phyloP scores from a whole-genome alignment of 53 echinoderm and acorn worm genomes.

The Glandiceps talaboti region DNA sequence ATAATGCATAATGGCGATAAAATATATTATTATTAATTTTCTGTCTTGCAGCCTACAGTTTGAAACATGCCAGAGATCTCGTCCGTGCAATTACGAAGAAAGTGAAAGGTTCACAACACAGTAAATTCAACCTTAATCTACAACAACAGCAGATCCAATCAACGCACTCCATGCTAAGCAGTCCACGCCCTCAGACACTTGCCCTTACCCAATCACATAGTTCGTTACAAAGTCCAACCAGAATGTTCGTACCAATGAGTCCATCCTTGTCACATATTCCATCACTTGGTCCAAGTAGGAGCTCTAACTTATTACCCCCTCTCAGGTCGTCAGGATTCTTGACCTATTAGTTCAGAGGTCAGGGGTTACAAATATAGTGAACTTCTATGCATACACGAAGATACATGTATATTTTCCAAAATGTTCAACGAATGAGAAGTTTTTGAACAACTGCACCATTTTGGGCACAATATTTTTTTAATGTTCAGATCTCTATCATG shows the following conservation, averaged over 20 bases:
- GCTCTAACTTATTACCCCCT: neutral
- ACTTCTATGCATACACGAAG: too few relatives aligned
- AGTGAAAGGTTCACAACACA: conserved; percentile 34
- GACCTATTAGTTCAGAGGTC: too few relatives aligned
- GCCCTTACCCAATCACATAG: neutral
- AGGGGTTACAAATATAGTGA: too few relatives aligned
- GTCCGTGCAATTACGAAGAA: conserved; percentile 84
- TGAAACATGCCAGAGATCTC: conserved; percentile 80
- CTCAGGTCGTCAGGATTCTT: neutral
- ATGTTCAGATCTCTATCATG: too few relatives aligned
- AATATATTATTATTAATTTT: too few relatives aligned
- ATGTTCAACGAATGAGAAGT: too few relatives aligned
- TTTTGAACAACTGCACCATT: too few relatives aligned
- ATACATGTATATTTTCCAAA: too few relatives aligned
- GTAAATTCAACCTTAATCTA: neutral
- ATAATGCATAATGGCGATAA: too few relatives aligned
- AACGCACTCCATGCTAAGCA: neutral
- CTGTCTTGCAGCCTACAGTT: conserved; percentile 74
- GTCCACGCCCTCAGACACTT: neutral
- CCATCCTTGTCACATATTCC: neutral
- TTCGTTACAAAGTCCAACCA: neutral
- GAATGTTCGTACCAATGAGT: neutral
- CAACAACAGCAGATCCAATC: too few relatives aligned
- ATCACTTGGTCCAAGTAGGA: neutral
- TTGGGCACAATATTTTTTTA: too few relatives aligned